These are phyloP conservation scores for Meiosimyza platycephala DNA, from an alignment of 2,888 invertebrate species.

Conservation along the genomic window DNA sequence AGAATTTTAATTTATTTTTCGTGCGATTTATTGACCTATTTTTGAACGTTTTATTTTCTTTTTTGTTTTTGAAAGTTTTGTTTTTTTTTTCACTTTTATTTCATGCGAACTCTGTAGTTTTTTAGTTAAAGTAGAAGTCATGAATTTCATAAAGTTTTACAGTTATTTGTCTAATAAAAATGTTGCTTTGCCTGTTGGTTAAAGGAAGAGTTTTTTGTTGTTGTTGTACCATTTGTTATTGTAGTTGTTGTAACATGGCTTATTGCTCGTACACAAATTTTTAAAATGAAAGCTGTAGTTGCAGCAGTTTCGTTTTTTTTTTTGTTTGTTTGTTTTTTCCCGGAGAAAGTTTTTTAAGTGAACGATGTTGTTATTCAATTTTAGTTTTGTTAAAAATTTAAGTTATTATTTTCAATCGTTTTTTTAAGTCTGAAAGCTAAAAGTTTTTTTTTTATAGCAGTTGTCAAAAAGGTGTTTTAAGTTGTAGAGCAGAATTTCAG, in stretches of 20 bases:
- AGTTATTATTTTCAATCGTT: too few relatives aligned
- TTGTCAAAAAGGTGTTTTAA: too few relatives aligned
- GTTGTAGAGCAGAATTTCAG: too few relatives aligned
- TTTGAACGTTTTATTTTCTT: constrained; percentile 44
- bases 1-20: constrained; percentile 43
- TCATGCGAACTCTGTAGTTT: neutral
- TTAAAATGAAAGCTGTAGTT: neutral
- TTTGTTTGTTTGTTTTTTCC: too few relatives aligned
- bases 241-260: neutral
- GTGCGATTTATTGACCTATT: constrained; percentile 60
- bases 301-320: too few relatives aligned
- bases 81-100: neutral
- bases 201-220: neutral
- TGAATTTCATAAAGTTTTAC: constrained; percentile 12
- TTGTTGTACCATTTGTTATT: neutral
- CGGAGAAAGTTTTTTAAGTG: too few relatives aligned
- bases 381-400: too few relatives aligned
- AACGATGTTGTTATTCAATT: too few relatives aligned
- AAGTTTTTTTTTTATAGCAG: too few relatives aligned
- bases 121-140: neutral
- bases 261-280: constrained; percentile 4
- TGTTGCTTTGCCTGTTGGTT: neutral
- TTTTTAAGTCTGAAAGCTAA: too few relatives aligned
- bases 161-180: constrained; percentile 6
- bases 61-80: neutral